Evolutionary conservation across 2,113 vertebrate species (phyloP).

Genomic region (Ptyas mucosa): DNA sequence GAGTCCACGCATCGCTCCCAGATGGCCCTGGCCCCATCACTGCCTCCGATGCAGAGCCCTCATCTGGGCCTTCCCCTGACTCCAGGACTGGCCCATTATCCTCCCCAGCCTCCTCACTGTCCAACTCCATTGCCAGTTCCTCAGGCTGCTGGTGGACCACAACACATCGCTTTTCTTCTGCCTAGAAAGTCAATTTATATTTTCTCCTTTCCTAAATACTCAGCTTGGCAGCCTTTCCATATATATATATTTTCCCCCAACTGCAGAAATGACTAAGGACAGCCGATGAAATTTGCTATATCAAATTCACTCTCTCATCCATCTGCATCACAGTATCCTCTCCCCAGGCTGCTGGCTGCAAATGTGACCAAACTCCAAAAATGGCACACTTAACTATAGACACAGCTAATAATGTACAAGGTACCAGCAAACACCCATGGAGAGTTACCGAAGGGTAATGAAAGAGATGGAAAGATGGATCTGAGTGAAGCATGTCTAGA

Average conservation of each 20-base stretch:
- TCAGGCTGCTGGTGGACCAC: too few relatives aligned
- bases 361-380: neutral
- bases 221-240: conserved; percentile 22
- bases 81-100: too few relatives aligned
- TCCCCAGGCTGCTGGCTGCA: neutral
- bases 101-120: too few relatives aligned
- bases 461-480: neutral
- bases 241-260: neutral
- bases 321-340: neutral
- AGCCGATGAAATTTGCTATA: conserved; percentile 7
- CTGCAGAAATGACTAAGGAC: conserved; percentile 36
- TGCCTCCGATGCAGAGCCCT: too few relatives aligned
- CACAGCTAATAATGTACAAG: neutral
- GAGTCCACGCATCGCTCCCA: too few relatives aligned
- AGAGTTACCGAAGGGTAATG: neutral
- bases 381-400: neutral
- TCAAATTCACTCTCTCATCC: neutral
- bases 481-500: neutral
- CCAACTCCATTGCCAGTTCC: too few relatives aligned
- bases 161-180: conserved; percentile 34
- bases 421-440: neutral
- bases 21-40: too few relatives aligned
- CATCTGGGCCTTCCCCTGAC: too few relatives aligned
- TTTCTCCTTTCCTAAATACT: conserved; percentile 36
- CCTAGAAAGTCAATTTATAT: conserved; percentile 43